Evolutionary conservation across 2,797 vertebrate genomes (phyloP).

Genomic region (Toxotes lorentzi): DNA sequence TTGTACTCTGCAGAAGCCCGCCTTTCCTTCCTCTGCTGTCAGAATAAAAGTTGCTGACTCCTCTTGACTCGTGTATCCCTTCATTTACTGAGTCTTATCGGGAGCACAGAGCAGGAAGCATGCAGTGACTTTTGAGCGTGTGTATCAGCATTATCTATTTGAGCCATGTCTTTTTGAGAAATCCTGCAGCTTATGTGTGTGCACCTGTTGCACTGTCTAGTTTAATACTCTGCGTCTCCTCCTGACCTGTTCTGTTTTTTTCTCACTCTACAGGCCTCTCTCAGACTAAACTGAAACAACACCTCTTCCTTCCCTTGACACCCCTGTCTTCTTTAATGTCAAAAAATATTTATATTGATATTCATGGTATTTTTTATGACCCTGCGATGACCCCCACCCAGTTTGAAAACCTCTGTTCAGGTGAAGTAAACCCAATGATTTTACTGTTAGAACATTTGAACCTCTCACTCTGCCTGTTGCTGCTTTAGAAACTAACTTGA

Average conservation of each 20-base stretch:
- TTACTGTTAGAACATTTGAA: slow-evolving; percentile 6
- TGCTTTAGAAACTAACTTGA: slow-evolving; percentile 44
- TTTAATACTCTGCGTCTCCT: background rate
- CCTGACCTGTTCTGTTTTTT: no score
- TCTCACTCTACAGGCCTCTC: no score
- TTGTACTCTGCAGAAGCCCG: slow-evolving; percentile 38
- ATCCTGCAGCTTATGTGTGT: slow-evolving; percentile 1
- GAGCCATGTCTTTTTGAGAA: background rate
- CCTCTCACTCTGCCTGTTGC: slow-evolving; percentile 16
- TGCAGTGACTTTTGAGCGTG: background rate
- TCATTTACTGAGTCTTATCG: slow-evolving; percentile 31
- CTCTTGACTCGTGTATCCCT: slow-evolving; percentile 17
- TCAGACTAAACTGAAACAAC: no score
- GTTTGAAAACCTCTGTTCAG: background rate
- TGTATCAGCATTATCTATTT: background rate
- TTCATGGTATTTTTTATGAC: no score
- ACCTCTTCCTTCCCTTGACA: background rate
- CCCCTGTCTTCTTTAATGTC: background rate
- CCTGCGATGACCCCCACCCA: no score
- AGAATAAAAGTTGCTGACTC: slow-evolving; percentile 48
- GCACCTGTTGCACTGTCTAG: background rate
- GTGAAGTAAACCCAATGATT: slow-evolving; percentile 7
- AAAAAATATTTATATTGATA: background rate
- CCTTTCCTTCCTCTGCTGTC: slow-evolving; percentile 69
- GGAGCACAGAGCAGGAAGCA: slow-evolving; percentile 28